A percentile compares a stretch with the other conserved stretches of the same genome.
These are phyloP conservation scores for Alouatta palliata DNA, from an alignment of 2,113 vertebrate species.

Conservation along the genomic window DNA sequence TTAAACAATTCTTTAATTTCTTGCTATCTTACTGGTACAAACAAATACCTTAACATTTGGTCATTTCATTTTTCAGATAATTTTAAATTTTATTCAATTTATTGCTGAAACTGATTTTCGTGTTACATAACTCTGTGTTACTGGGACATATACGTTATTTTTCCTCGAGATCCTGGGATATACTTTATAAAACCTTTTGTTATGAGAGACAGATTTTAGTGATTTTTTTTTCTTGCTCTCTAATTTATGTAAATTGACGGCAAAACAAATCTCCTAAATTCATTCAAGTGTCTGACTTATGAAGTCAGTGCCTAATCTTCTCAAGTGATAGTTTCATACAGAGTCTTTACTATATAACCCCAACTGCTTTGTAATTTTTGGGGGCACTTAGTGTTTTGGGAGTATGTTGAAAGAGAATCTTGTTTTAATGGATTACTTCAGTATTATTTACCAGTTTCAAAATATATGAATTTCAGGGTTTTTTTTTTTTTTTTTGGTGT, in stretches of 20 bases:
- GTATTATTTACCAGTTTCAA: not conserved
- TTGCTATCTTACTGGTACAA: not conserved
- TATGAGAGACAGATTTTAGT: not conserved
- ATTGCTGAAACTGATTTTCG: conserved; percentile 34
- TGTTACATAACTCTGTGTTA: not conserved
- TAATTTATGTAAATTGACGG: conserved; percentile 11
- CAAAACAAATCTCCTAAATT: conserved; percentile 17
- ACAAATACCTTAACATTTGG: not conserved
- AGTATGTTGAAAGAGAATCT: not conserved
- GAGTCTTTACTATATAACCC: not conserved
- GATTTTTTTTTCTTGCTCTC: not conserved
- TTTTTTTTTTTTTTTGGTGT: no score
- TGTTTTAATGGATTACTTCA: not conserved
- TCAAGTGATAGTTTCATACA: not conserved
- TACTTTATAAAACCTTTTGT: conserved; percentile 14
- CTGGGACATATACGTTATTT: not conserved
- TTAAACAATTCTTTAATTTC: not conserved
- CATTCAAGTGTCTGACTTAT: not conserved
- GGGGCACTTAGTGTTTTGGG: not conserved
- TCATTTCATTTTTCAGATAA: not conserved
- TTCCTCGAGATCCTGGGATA: not conserved
- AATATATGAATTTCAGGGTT: not conserved
- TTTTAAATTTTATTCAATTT: conserved; percentile 25
- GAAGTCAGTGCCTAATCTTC: conserved; percentile 17
- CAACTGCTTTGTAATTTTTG: not conserved